Evolutionary conservation across 2,797 vertebrate species (phyloP).

Genomic region (Ptychobarbus kaznakovi): DNA sequence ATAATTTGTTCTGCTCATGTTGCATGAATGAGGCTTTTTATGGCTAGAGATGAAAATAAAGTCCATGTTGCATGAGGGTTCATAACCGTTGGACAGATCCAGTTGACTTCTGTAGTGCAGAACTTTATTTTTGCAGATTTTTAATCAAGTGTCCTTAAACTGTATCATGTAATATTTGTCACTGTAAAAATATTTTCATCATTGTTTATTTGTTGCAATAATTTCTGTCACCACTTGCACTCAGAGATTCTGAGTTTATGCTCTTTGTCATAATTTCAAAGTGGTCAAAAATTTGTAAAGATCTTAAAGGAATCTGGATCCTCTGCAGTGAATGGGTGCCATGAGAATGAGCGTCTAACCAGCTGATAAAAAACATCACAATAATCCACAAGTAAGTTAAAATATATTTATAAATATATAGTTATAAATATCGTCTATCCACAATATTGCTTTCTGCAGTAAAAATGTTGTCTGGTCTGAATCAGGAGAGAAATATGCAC

Average conservation of each 20-base stretch:
- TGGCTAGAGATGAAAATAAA: neutral
- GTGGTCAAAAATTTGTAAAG: neutral
- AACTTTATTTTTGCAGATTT: neutral
- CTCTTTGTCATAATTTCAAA: neutral
- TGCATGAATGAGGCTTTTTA: neutral
- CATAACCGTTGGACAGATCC: neutral
- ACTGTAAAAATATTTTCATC: neutral
- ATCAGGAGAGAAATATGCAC: neutral
- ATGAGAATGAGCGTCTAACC: neutral
- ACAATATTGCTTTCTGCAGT: neutral
- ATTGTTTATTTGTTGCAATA: neutral
- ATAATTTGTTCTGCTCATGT: neutral
- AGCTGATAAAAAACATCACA: neutral
- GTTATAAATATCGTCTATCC: neutral
- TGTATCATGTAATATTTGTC: neutral
- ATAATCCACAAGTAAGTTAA: neutral
- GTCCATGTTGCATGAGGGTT: neutral
- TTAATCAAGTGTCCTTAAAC: neutral
- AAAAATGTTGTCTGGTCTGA: neutral
- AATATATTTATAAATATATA: neutral
- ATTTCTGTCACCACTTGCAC: neutral
- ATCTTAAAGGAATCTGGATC: neutral
- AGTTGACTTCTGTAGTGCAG: neutral
- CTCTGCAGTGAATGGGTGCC: neutral
- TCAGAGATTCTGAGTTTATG: neutral